Conservation (phyloP, 1,140 invertebrate genomes). For the Colletes gigas region DNA sequence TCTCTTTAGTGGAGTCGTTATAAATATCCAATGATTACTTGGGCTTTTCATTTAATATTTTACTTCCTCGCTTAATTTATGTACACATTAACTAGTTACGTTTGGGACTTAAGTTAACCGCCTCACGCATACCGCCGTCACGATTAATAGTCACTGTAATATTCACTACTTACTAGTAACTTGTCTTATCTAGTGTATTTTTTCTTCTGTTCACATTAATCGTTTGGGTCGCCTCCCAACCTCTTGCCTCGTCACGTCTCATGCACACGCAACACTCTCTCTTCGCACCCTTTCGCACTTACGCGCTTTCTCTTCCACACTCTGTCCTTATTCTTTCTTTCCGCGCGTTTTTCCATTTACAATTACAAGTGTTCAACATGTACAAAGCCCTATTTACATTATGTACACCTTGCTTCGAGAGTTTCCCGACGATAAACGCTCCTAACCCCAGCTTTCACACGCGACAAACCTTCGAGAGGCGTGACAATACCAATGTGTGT, state of each 20-base stretch:
- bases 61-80: conserved; percentile 79
- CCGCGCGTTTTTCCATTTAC: conserved; percentile 70
- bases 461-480: conserved; percentile 20
- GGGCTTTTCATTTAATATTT: conserved; percentile 73
- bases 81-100: conserved; percentile 80
- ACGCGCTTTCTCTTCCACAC: conserved; percentile 14
- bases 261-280: neutral
- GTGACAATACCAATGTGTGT: conserved; percentile 9
- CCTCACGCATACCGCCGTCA: conserved; percentile 68
- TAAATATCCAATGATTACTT: conserved; percentile 79
- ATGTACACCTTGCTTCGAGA: conserved; percentile 72
- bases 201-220: conserved; percentile 65
- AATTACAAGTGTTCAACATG: conserved; percentile 80
- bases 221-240: conserved; percentile 57
- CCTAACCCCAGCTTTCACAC: conserved; percentile 9
- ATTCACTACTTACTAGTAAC: conserved; percentile 73
- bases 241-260: conserved; percentile 30
- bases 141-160: conserved; percentile 69
- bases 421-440: conserved; percentile 40
- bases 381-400: conserved; percentile 81
- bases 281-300: conserved; percentile 6
- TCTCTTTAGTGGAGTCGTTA: conserved; percentile 73
- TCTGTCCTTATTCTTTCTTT: conserved; percentile 42
- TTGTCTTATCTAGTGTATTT: conserved; percentile 68
- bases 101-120: conserved; percentile 77